phyloP scores from a whole-genome alignment of 2,113 vertebrate species.

The Bos indicus region DNA sequence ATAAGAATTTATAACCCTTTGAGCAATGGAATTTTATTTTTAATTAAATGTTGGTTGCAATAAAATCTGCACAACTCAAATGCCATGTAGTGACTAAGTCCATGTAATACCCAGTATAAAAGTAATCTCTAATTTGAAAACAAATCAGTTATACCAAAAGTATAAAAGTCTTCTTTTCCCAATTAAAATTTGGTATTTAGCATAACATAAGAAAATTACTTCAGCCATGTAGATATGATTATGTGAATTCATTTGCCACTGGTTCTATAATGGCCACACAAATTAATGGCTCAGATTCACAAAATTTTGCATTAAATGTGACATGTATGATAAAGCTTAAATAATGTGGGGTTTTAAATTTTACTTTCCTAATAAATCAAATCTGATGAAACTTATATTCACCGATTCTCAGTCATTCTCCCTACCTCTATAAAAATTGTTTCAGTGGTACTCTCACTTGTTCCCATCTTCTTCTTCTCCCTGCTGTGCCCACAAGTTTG shows the following conservation, averaged over 20 bases:
- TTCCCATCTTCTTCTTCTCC: too few relatives aligned
- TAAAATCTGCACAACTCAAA: constrained; percentile 53
- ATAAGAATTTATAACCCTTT: neutral
- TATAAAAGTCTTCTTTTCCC: constrained; percentile 7
- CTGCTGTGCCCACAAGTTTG: too few relatives aligned
- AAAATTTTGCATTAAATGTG: neutral
- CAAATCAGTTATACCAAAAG: neutral
- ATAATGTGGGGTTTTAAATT: neutral
- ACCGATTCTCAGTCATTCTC: neutral
- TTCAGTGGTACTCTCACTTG: too few relatives aligned
- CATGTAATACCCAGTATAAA: constrained; percentile 22
- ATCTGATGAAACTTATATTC: neutral
- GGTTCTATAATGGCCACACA: neutral
- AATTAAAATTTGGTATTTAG: constrained; percentile 51
- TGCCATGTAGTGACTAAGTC: constrained; percentile 28
- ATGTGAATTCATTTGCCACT: neutral
- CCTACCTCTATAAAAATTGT: neutral
- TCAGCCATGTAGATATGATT: constrained; percentile 15
- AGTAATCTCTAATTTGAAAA: constrained; percentile 64
- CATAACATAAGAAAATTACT: neutral
- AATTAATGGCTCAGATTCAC: neutral
- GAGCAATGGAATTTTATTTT: constrained; percentile 28
- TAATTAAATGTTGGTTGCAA: constrained; percentile 47
- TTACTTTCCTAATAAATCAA: neutral
- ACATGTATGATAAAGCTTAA: neutral